Evolutionary conservation across 2,113 vertebrate genomes (phyloP), one percentile per base, ranked within the genome.

Genomic region (Fulica atra): DNA sequence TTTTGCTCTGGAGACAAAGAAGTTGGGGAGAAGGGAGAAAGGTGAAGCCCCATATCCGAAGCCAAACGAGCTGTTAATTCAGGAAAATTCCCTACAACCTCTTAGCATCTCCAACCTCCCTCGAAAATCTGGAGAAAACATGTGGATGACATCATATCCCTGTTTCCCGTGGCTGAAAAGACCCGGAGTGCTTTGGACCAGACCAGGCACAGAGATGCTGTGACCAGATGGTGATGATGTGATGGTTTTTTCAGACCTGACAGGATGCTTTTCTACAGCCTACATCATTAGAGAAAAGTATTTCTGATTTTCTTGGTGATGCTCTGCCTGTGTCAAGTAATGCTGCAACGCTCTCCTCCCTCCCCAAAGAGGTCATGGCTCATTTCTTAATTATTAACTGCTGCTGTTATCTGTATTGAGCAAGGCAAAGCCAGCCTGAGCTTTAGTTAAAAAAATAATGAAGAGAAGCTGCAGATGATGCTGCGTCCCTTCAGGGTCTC

Each of bases 301-400:
- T 33, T 94, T 95, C 65, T 93, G 56, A 44, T 84, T 51, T 89
- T 53, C 25, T 89, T 83, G 44, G 14, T n/a, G 80, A 71, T 70
- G 33, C 65, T 94, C 69, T 79, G 73, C 63, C 53, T 16, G 31
- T 29, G 69, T 59, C 81, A 51, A 76, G 36, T 46, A 51, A 81
- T 5, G 35, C 59, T 31, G 36, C 51, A 54, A 57, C 0, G 1
- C 63, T 80, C 71, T 95, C 64, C 53, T 92, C 57, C 54, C 78
- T 86, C 92, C 93, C 82, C 35, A 7, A 89, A 96, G 89, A 96
- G 61, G 50, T 54, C 60, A 72, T 2, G 8, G 61, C 50, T n/a
- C 33, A 66, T 77, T 91, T 87, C 86, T 93, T 87, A 91, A 95
- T 97, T 96, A 97, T 80, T 96, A 94, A 71, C 88, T 93, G 95